Conservation (phyloP, 2,113 vertebrate genomes). For the Suricata suricatta region DNA sequence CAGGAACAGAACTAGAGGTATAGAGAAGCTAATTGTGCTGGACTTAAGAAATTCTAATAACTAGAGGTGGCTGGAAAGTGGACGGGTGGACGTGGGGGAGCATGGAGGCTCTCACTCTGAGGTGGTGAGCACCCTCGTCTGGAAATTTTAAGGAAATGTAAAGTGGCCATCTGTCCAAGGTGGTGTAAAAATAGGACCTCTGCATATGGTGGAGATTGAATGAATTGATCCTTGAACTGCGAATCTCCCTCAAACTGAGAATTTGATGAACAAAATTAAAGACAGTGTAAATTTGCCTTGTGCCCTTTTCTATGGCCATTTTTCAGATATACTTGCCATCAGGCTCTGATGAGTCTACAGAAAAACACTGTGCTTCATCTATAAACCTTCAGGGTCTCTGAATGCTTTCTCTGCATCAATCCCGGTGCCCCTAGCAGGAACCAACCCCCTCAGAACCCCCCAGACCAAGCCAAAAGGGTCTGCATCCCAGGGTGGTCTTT, state of each 20-base stretch:
- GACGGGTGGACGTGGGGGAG: rapidly evolving
- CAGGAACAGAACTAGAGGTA: background rate
- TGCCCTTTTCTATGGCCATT: background rate
- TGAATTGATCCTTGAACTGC: background rate
- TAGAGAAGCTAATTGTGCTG: background rate
- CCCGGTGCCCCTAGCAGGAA: background rate
- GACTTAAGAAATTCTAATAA: background rate
- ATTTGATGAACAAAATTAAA: background rate
- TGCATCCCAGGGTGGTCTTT: background rate
- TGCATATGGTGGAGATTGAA: background rate
- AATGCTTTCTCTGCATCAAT: background rate
- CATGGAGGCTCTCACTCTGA: background rate
- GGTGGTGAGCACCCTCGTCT: background rate
- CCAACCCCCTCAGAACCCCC: no score
- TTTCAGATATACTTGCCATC: background rate
- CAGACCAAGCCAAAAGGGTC: background rate
- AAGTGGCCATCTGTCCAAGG: background rate
- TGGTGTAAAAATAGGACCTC: background rate
- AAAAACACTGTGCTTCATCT: background rate
- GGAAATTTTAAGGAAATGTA: background rate
- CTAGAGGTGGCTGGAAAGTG: background rate
- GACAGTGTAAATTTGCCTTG: background rate
- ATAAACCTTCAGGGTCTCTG: background rate
- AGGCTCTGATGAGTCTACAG: background rate
- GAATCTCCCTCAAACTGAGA: background rate